phyloP scores from a whole-genome alignment of 2,797 vertebrate genomes.

The Cheirogaleus major region DNA sequence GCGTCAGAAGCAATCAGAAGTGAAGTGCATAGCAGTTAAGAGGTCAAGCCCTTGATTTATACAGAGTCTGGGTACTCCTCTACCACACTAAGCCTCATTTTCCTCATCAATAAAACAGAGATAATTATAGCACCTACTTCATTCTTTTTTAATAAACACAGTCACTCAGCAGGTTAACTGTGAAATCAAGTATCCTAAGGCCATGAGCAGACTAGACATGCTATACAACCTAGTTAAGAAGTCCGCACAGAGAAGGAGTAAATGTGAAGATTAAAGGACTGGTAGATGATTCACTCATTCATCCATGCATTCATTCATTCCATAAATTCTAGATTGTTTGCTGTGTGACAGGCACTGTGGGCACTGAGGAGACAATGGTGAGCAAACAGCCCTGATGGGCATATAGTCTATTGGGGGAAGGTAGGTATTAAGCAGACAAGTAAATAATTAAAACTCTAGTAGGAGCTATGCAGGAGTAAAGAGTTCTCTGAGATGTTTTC shows the following conservation, averaged over 20 bases:
- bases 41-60: neutral
- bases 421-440: neutral
- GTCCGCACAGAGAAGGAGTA: neutral
- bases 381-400: neutral
- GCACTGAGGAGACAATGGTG: neutral
- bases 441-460: neutral
- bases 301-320: neutral
- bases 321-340: neutral
- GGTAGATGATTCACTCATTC: neutral
- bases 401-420: neutral
- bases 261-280: conserved; percentile 1
- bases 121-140: conserved; percentile 44
- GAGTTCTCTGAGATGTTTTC: neutral
- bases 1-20: neutral
- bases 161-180: neutral
- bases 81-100: neutral
- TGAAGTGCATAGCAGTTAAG: neutral
- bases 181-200: conserved; percentile 1
- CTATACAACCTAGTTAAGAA: neutral
- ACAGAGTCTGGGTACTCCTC: neutral
- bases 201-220: neutral
- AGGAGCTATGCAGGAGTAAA: neutral
- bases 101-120: conserved; percentile 37
- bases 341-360: neutral
- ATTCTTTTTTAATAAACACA: conserved; percentile 11